Evolutionary conservation across 2,797 vertebrate species (phyloP).

Genomic region (Hipposideros larvatus): DNA sequence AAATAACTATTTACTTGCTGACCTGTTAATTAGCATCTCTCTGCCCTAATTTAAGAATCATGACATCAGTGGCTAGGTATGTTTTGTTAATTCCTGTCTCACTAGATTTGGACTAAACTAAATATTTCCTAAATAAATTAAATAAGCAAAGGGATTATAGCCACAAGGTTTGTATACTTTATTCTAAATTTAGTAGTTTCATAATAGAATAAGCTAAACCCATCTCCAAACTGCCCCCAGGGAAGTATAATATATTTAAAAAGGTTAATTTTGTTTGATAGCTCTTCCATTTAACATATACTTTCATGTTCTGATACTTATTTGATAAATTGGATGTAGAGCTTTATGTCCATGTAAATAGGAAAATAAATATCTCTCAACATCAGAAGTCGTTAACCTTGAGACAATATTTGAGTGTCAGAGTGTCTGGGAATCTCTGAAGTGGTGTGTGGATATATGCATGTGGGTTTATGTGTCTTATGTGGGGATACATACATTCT

Average conservation of each 20-base stretch:
- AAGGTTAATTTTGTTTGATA: background rate
- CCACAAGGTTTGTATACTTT: background rate
- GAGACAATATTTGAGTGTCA: background rate
- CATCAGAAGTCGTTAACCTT: background rate
- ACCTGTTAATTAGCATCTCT: background rate
- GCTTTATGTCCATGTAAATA: background rate
- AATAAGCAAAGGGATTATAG: background rate
- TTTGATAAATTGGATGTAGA: background rate
- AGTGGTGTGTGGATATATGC: background rate
- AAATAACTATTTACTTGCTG: background rate
- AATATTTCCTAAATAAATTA: background rate
- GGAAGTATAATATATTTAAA: background rate
- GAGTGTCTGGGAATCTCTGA: background rate
- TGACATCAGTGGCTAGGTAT: background rate
- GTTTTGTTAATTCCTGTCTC: background rate
- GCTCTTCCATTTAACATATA: background rate
- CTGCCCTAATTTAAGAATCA: background rate
- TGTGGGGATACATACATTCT: background rate
- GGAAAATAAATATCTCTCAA: background rate
- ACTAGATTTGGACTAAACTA: background rate
- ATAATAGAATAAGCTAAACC: background rate
- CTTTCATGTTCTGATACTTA: background rate
- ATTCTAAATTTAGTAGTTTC: background rate
- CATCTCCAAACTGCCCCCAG: background rate
- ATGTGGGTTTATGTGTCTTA: background rate